These are phyloP conservation scores for Myzus persicae DNA, from an alignment of 1,140 invertebrate species.

Conservation along the genomic window DNA sequence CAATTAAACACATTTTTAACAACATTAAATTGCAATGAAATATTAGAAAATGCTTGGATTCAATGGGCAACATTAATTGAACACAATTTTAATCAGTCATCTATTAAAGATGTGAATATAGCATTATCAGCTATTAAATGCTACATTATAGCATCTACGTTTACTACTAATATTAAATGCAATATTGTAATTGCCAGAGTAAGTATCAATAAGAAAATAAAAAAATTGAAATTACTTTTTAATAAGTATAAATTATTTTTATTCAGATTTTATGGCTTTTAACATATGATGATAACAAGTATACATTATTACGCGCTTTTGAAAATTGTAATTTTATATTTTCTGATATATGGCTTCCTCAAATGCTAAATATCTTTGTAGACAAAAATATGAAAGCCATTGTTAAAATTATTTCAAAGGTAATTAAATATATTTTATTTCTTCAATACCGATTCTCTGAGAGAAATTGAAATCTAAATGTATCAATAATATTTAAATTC, in stretches of 20 bases:
- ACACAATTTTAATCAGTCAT: neutral
- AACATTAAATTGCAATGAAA: neutral
- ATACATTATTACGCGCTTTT: neutral
- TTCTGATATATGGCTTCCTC: slow-evolving; percentile 41
- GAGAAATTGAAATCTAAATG: too few species aligned
- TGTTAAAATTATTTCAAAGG: slow-evolving; percentile 17
- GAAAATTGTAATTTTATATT: slow-evolving; percentile 14
- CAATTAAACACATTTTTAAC: neutral
- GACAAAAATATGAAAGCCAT: neutral
- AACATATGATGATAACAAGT: slow-evolving; percentile 7
- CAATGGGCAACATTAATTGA: slow-evolving; percentile 51
- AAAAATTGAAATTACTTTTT: neutral
- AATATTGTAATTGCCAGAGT: neutral
- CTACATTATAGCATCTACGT: slow-evolving; percentile 34
- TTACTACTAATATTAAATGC: neutral
- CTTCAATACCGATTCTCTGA: neutral
- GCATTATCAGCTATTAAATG: slow-evolving; percentile 43
- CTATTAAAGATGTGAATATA: neutral
- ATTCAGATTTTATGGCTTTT: slow-evolving; percentile 49
- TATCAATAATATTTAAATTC: too few species aligned
- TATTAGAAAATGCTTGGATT: slow-evolving; percentile 42
- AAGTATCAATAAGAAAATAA: neutral
- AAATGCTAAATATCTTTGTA: slow-evolving; percentile 22
- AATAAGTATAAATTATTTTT: neutral
- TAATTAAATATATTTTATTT: neutral